Percentiles rank a stretch among this genome's conserved stretches.
phyloP scores from a whole-genome alignment of 2,888 invertebrate genomes.

The Orthosia cruda region DNA sequence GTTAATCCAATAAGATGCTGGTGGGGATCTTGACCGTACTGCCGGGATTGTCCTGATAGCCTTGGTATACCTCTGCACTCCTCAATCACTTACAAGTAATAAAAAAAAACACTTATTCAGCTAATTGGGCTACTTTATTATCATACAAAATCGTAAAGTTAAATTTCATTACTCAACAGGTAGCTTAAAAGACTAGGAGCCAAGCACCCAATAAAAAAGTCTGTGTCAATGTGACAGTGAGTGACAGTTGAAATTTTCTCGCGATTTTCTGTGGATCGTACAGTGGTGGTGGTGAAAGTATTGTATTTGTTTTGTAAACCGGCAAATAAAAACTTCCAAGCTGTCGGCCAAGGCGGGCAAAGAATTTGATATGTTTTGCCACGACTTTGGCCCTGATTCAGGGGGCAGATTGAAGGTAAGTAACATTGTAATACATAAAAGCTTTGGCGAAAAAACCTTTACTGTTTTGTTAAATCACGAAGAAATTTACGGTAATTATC shows the following conservation, averaged over 20 bases:
- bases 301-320: conserved; percentile 47
- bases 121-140: no score
- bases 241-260: not conserved
- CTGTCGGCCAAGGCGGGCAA: conserved; percentile 72
- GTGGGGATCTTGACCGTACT: no score
- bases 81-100: no score
- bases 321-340: conserved; percentile 59
- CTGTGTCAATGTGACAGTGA: conserved; percentile 9
- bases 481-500: not conserved
- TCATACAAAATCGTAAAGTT: not conserved
- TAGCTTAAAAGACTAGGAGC: conserved; percentile 17
- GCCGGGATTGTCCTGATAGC: no score
- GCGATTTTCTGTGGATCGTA: not conserved
- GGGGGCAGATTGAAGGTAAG: conserved; percentile 96
- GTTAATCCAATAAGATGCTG: no score
- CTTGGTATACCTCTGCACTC: no score
- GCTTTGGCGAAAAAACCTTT: not conserved
- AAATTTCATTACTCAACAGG: no score
- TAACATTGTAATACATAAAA: not conserved
- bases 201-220: not conserved
- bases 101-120: no score
- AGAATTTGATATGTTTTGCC: conserved; percentile 91
- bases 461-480: conserved; percentile 6
- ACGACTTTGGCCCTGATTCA: conserved; percentile 97
- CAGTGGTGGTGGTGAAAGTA: not conserved